Evolutionary conservation across 1,140 invertebrate genomes (phyloP).

Genomic region (Mylabris phalerata): DNA sequence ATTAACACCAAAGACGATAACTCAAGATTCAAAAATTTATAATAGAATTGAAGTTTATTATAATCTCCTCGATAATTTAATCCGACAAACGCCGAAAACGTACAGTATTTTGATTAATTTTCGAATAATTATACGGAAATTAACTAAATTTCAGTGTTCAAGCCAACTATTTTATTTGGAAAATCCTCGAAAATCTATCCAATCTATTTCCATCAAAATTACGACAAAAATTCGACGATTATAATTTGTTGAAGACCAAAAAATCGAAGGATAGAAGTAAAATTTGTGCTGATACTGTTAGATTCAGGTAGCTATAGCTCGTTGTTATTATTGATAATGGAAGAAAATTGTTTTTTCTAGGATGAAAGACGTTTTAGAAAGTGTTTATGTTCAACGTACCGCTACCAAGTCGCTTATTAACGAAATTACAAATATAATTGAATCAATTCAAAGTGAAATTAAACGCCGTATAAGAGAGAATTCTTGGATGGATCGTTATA

Average conservation of each 20-base stretch:
- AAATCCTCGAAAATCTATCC: conserved; percentile 1
- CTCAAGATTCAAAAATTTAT: background rate
- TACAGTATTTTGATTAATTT: background rate
- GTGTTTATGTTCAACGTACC: no score
- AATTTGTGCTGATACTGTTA: background rate
- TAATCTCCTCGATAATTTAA: background rate
- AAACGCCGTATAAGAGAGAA: no score
- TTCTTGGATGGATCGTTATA: no score
- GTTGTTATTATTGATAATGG: no score
- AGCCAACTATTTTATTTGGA: conserved; percentile 23
- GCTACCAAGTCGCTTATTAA: no score
- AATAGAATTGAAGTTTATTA: background rate
- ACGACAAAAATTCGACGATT: background rate
- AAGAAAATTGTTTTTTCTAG: no score
- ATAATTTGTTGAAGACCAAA: background rate
- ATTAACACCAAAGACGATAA: no score
- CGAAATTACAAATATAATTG: no score
- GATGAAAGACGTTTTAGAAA: no score
- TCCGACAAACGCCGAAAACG: background rate
- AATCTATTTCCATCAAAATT: background rate
- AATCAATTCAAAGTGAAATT: no score
- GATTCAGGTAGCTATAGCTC: background rate
- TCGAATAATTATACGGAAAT: background rate
- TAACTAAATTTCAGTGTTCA: conserved; percentile 14
- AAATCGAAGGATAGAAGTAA: background rate